Percentiles rank a stretch among this genome's conserved stretches.
phyloP scores from a whole-genome alignment of 2,888 invertebrate species.

The Tromatobia lineatoria region DNA sequence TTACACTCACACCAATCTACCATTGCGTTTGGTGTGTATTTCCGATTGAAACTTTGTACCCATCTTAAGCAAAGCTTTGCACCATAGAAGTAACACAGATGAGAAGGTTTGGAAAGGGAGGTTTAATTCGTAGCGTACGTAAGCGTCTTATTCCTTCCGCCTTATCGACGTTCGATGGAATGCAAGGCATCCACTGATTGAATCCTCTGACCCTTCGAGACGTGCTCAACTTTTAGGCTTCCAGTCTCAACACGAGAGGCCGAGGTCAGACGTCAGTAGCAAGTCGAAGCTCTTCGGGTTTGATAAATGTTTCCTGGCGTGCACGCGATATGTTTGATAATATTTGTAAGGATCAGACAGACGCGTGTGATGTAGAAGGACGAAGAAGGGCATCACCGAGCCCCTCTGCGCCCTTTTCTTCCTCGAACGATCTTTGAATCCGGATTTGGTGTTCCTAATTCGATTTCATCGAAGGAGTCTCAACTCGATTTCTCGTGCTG shows the following conservation, averaged over 20 bases:
- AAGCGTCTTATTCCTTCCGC: conserved; percentile 80
- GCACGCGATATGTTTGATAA: conserved; percentile 81
- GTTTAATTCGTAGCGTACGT: conserved; percentile 74
- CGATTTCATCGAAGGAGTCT: conserved; percentile 72
- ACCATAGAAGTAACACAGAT: not conserved
- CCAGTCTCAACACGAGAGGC: conserved; percentile 10
- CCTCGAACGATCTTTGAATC: conserved; percentile 66
- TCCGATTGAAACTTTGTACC: conserved; percentile 20
- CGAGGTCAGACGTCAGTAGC: conserved; percentile 37
- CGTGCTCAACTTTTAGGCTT: conserved; percentile 43
- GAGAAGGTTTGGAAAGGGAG: conserved; percentile 8
- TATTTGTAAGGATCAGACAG: conserved; percentile 80
- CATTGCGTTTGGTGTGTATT: not conserved
- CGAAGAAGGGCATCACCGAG: conserved; percentile 28
- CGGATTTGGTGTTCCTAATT: conserved; percentile 76
- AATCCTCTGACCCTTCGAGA: conserved; percentile 77
- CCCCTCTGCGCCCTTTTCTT: conserved; percentile 28
- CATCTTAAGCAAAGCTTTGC: conserved; percentile 13
- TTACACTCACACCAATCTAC: not conserved
- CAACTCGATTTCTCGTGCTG: conserved; percentile 50
- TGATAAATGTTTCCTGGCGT: conserved; percentile 82
- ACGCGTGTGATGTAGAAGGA: not conserved
- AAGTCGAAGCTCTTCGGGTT: conserved; percentile 67
- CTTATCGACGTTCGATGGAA: conserved; percentile 82
- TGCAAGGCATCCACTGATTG: conserved; percentile 84